These are phyloP conservation scores for Podarcis lilfordi DNA, from an alignment of 2,797 vertebrate genomes.

Conservation along the genomic window DNA sequence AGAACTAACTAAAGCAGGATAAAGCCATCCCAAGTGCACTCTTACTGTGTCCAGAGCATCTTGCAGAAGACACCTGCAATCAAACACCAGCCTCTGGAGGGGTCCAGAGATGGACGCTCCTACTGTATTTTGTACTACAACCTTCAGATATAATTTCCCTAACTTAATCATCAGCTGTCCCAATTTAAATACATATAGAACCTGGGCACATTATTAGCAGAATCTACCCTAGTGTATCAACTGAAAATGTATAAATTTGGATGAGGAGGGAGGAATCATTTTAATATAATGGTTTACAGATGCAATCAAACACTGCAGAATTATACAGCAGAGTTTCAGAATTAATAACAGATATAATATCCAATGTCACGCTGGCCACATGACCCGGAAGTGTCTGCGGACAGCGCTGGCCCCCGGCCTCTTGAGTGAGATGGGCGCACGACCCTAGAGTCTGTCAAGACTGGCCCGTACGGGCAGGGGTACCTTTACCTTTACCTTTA, in stretches of 20 bases:
- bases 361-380: not conserved
- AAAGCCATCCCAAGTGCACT: too few relatives aligned
- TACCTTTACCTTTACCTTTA: not conserved
- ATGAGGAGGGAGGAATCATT: conserved; percentile 10
- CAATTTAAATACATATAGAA: not conserved
- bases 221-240: conserved; percentile 26
- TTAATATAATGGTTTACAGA: conserved; percentile 36
- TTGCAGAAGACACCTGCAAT: too few relatives aligned
- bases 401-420: too few relatives aligned
- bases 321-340: conserved; percentile 20
- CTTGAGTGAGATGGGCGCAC: too few relatives aligned
- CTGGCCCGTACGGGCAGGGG: too few relatives aligned
- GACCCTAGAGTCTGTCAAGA: too few relatives aligned
- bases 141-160: not conserved
- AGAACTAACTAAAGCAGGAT: too few relatives aligned
- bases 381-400: too few relatives aligned
- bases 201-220: not conserved
- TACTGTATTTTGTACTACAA: too few relatives aligned
- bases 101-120: too few relatives aligned
- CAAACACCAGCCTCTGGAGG: too few relatives aligned
- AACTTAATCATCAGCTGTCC: not conserved
- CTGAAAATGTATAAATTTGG: conserved; percentile 7
- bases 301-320: conserved; percentile 43
- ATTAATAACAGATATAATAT: conserved; percentile 45
- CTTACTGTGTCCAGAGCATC: too few relatives aligned